A percentile compares a stretch with the other conserved stretches of the same genome.
Conservation (phyloP, 1,140 invertebrate species). For the Diorhabda sublineata region DNA sequence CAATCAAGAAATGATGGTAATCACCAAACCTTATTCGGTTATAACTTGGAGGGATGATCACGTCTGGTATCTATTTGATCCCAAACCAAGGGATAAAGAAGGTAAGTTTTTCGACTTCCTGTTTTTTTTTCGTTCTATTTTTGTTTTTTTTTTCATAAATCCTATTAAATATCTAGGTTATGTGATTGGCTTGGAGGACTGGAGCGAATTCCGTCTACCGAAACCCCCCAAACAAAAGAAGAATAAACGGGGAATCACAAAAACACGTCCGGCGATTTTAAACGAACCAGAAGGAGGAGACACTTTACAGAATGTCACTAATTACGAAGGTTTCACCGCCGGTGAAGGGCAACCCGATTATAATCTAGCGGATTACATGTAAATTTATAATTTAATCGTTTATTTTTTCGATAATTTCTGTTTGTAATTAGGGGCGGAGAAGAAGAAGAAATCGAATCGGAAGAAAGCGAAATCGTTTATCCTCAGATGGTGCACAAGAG, state of each 20-base stretch:
- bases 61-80: conserved; percentile 43
- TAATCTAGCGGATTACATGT: neutral
- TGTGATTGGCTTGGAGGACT: conserved; percentile 24
- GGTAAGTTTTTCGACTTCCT: conserved; percentile 23
- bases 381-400: neutral
- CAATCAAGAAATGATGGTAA: conserved; percentile 31
- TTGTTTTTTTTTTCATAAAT: neutral
- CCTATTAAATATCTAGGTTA: neutral
- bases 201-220: conserved; percentile 18
- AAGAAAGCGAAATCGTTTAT: conserved; percentile 20
- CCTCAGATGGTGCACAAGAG: conserved; percentile 22
- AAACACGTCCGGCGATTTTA: neutral
- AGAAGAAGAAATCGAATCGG: neutral
- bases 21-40: conserved; percentile 32
- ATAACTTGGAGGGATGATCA: conserved; percentile 38
- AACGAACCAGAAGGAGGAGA: conserved; percentile 14
- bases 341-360: conserved; percentile 1
- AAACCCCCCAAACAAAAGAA: conserved; percentile 20
- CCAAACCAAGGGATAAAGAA: conserved; percentile 36
- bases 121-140: neutral
- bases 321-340: neutral
- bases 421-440: conserved; percentile 11
- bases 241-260: neutral
- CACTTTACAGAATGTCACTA: neutral
- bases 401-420: neutral